Evolutionary conservation across 2,113 vertebrate species (phyloP).

Genomic region (Grammomys dolichurus): DNA sequence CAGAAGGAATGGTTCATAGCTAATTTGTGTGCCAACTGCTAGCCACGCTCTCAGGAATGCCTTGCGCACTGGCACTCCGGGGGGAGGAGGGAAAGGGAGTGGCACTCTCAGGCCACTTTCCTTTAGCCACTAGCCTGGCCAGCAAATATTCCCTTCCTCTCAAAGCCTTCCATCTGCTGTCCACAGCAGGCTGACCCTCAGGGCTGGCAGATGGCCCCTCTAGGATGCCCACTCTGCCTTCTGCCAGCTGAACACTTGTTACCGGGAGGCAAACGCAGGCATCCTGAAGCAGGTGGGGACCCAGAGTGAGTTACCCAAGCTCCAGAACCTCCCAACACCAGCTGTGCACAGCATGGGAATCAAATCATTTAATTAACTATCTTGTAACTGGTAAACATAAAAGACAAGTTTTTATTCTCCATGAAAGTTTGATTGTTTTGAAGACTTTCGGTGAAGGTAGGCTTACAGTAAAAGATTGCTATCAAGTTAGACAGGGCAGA

Average conservation of each 20-base stretch:
- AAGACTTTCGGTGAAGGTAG: conserved; percentile 60
- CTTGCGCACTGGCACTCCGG: accelerated
- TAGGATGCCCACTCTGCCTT: background rate
- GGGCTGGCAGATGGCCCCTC: background rate
- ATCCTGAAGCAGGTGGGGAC: conserved; percentile 1
- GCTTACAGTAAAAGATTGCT: conserved; percentile 41
- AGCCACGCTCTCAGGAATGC: background rate
- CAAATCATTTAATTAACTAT: conserved; percentile 58
- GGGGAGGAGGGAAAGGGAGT: background rate
- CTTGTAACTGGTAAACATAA: conserved; percentile 38
- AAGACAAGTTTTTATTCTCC: conserved; percentile 60
- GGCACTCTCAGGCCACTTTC: background rate
- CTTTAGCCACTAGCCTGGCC: accelerated
- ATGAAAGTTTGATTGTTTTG: conserved; percentile 69
- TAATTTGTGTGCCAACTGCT: background rate
- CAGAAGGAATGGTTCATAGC: background rate
- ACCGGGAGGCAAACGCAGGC: background rate
- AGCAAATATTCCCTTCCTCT: background rate
- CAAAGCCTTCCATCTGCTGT: background rate
- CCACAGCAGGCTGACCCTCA: background rate
- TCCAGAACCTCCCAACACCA: background rate
- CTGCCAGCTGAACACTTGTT: conserved; percentile 28
- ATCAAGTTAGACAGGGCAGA: conserved; percentile 32
- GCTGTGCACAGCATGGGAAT: conserved; percentile 12
- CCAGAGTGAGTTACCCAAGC: background rate